Evolutionary conservation across 2,113 vertebrate species (phyloP).

Genomic region (Hucho hucho): DNA sequence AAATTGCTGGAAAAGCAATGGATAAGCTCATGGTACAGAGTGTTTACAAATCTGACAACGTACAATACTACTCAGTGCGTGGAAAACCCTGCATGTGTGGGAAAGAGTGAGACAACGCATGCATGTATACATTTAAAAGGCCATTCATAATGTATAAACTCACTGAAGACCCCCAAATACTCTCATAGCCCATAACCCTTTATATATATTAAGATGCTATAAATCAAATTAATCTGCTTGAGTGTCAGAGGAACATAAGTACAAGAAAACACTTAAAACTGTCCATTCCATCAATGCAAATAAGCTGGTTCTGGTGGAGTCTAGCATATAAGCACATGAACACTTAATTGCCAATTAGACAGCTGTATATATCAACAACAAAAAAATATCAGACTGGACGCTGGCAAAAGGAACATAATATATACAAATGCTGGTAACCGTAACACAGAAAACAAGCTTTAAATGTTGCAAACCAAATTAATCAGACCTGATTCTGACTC

Average conservation of each 20-base stretch:
- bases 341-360: slow-evolving; percentile 34
- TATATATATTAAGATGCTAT: slow-evolving; percentile 39
- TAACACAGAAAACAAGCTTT: slow-evolving; percentile 41
- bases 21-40: slow-evolving; percentile 18
- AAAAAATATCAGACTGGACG: slow-evolving; percentile 34
- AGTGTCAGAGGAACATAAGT: slow-evolving; percentile 13
- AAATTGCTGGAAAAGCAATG: slow-evolving; percentile 26
- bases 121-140: slow-evolving; percentile 42
- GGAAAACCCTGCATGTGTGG: slow-evolving; percentile 38
- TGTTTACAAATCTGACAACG: slow-evolving; percentile 45
- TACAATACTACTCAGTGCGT: slow-evolving; percentile 1
- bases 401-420: slow-evolving; percentile 54
- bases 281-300: slow-evolving; percentile 33
- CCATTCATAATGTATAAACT: neutral
- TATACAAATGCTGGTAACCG: slow-evolving; percentile 54
- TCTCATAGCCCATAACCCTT: slow-evolving; percentile 28
- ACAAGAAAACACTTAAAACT: slow-evolving; percentile 39
- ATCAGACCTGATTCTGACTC: slow-evolving; percentile 31
- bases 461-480: slow-evolving; percentile 11
- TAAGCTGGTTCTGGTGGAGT: slow-evolving; percentile 49
- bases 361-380: neutral
- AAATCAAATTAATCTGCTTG: slow-evolving; percentile 8
- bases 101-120: slow-evolving; percentile 22
- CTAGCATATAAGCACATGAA: slow-evolving; percentile 43
- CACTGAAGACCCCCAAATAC: slow-evolving; percentile 16